A percentile compares a stretch with the other conserved stretches of the same genome.
Conservation (phyloP, 2,888 invertebrate species). For the Platycheirus albimanus region DNA sequence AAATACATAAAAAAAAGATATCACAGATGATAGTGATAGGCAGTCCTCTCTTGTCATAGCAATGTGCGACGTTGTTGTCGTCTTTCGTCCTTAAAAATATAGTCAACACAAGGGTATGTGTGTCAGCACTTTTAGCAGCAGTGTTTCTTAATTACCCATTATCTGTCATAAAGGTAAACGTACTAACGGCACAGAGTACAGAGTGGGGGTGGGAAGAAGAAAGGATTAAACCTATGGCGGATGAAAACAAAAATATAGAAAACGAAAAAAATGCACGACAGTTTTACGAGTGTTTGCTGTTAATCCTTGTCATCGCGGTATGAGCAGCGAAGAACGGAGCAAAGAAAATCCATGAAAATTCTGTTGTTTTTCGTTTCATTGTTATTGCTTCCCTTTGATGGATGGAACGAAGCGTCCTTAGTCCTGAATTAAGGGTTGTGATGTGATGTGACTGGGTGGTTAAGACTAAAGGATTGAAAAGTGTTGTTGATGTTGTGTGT, state of each 20-base stretch:
- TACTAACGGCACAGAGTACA: conserved; percentile 49
- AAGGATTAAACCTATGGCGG: conserved; percentile 1
- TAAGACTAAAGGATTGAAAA: conserved; percentile 40
- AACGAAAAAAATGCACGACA: conserved; percentile 61
- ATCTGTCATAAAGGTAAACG: conserved; percentile 74
- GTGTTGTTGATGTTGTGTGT: conserved; percentile 70
- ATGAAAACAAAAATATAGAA: conserved; percentile 19
- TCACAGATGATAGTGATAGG: conserved; percentile 14
- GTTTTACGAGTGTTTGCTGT: conserved; percentile 62
- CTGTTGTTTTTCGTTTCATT: conserved; percentile 39
- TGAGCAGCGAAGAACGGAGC: neutral
- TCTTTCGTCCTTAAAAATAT: conserved; percentile 29
- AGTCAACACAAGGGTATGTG: conserved; percentile 69
- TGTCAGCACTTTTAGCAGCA: conserved; percentile 73
- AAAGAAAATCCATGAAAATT: conserved; percentile 39
- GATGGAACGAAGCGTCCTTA: no score
- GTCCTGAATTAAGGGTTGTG: no score
- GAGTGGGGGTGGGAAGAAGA: neutral
- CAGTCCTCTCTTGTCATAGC: conserved; percentile 51
- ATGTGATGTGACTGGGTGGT: neutral
- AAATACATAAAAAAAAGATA: conserved; percentile 25
- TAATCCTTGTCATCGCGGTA: conserved; percentile 53
- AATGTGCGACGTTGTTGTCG: conserved; percentile 51
- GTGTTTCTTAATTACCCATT: conserved; percentile 74
- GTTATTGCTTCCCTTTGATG: conserved; percentile 16